phyloP scores from a whole-genome alignment of 2,888 invertebrate species.

The Onchidella celtica region DNA sequence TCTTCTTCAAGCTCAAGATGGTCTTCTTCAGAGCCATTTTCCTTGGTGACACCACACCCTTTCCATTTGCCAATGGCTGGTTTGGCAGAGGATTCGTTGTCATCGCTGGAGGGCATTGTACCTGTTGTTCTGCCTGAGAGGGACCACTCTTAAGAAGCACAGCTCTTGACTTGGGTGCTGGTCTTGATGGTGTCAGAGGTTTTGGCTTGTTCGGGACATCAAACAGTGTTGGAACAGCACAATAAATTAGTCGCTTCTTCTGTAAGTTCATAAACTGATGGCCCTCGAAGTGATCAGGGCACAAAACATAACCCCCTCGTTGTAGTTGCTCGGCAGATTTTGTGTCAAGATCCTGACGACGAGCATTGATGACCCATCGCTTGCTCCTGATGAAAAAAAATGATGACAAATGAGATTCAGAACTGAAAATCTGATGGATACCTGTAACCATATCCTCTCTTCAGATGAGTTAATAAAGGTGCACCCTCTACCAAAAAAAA shows the following conservation, averaged over 20 bases:
- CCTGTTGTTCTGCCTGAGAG: no score
- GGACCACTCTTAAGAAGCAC: no score
- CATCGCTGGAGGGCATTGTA: no score
- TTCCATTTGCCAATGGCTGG: no score
- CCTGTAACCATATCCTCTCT: no score
- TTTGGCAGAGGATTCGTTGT: no score
- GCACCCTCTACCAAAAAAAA: no score
- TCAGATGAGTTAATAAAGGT: no score
- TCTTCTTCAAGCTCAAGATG: not conserved
- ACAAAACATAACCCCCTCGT: not conserved
- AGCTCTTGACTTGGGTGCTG: not conserved
- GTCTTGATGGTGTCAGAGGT: not conserved
- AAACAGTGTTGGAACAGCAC: not conserved
- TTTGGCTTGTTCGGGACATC: not conserved
- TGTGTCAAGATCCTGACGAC: not conserved
- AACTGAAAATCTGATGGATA: no score
- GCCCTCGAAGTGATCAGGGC: not conserved
- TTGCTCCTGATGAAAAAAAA: not conserved
- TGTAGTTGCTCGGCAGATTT: not conserved
- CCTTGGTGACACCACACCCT: no score
- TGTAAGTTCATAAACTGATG: not conserved
- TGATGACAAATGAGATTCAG: not conserved
- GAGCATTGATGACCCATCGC: not conserved
- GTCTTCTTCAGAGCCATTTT: no score
- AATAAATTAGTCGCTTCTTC: not conserved